Base-by-base conservation (phyloP, 2,888 invertebrate species). In the Laothoe populi region DNA sequence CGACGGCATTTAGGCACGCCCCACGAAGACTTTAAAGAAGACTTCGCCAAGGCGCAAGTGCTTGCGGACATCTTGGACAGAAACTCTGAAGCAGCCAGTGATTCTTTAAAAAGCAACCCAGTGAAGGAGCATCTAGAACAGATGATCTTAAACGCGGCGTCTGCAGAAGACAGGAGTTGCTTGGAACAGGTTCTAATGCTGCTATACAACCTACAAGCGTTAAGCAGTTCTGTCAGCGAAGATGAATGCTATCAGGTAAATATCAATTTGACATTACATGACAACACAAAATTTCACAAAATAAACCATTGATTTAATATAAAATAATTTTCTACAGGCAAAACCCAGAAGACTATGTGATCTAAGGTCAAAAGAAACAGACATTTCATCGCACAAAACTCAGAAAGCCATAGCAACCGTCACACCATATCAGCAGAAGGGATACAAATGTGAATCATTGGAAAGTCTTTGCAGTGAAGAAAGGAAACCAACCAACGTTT, bases 351-450 rank as follows among this genome's bases (percentile, higher is more conserved):
- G 80, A 84, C 78, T 86, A 86, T 83, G 85, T 81, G 91, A 92
- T 72, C 75, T 89, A 42, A 87, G 83, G 84, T 70, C 80, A 64
- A 92, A 88, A 84, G 92, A 92, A 70, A 81, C 81, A 67, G 92
- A 92, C 73, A 83, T 86, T 74, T 78, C 81, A 78, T 82, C 82
- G 70, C 85, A 86, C 75, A 90, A 90, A 85, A 86, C 86, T 62
- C 91, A 92, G 45, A 94, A 93, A 81, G 95, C 93, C 75, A 94
- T 94, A 75, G 95, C 95, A 66, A 95, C 95, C 59, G 94, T 95
- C 63, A 94, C 95, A 67, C 96, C 95, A 48, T 95, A 95, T 71
- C 88, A 92, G 69, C 85, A 86, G 69, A 87, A 93, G 81, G 87
- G 92, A 68, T 84, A 90, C 82, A 88, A 93, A 82, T 83, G 87